Evolutionary conservation across 2,888 invertebrate genomes (phyloP).

Genomic region (Eristalinus sepulchralis): DNA sequence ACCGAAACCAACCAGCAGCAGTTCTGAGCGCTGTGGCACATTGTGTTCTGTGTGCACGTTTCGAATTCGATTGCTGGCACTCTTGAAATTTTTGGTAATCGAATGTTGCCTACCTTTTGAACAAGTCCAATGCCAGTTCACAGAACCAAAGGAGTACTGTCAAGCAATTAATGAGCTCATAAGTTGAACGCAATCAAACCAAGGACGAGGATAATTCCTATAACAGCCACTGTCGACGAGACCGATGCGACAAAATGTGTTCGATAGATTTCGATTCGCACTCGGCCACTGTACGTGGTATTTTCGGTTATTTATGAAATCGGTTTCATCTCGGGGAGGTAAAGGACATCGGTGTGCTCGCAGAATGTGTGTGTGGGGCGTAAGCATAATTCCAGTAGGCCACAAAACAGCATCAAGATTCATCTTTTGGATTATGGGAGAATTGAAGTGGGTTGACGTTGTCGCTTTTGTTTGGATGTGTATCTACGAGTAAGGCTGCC

Average conservation of each 20-base stretch:
- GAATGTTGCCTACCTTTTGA: not conserved
- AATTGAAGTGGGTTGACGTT: not conserved
- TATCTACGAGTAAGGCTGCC: not conserved
- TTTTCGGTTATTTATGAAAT: conserved; percentile 38
- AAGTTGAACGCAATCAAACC: conserved; percentile 56
- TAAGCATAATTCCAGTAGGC: not conserved
- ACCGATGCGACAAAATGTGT: conserved; percentile 7
- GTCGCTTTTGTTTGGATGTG: not conserved
- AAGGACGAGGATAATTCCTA: conserved; percentile 36
- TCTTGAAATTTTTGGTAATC: conserved; percentile 20
- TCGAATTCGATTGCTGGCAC: conserved; percentile 26
- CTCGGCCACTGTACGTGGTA: not conserved
- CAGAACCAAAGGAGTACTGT: not conserved
- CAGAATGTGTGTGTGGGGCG: too few species aligned
- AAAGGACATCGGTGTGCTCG: not conserved
- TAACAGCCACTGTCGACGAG: conserved; percentile 8
- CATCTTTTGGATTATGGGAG: not conserved
- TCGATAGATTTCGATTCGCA: conserved; percentile 23
- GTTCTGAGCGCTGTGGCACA: not conserved
- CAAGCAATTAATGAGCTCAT: conserved; percentile 46
- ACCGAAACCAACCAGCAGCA: not conserved
- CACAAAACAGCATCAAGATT: not conserved
- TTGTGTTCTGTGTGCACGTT: not conserved
- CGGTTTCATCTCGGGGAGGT: conserved; percentile 17
- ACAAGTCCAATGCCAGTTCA: not conserved